These are phyloP conservation scores for Tapera naevia DNA, from an alignment of 2,797 vertebrate species.

Conservation along the genomic window DNA sequence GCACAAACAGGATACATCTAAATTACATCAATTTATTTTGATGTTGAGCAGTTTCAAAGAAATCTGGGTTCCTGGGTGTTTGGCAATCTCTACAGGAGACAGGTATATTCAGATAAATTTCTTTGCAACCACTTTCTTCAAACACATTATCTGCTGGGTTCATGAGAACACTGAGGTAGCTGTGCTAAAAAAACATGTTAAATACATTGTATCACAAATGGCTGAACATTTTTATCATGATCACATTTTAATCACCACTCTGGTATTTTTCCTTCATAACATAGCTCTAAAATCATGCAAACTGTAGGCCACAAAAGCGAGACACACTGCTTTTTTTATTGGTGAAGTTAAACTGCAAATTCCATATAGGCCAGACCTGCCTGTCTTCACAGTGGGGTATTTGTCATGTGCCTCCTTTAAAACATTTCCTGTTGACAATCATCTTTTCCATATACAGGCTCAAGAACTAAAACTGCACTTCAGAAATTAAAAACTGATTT, in stretches of 20 bases:
- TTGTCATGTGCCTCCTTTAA: not conserved
- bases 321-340: not conserved
- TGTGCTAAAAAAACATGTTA: not conserved
- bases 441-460: not conserved
- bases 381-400: not conserved
- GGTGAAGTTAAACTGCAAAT: slow-evolving; percentile 7
- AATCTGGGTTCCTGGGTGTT: not conserved
- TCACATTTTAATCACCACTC: slow-evolving; percentile 8
- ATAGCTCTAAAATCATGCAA: not conserved
- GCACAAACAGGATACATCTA: not conserved
- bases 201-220: not conserved
- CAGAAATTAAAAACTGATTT: slow-evolving; percentile 45
- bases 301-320: not conserved
- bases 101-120: slow-evolving; percentile 3
- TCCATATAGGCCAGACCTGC: not conserved
- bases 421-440: not conserved
- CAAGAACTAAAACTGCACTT: slow-evolving; percentile 8
- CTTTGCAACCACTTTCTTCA: slow-evolving; percentile 1
- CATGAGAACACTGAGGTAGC: not conserved
- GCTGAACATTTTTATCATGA: not conserved
- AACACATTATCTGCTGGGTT: not conserved
- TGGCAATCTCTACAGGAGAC: not conserved
- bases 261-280: not conserved
- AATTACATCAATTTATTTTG: slow-evolving; percentile 7
- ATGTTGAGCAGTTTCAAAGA: slow-evolving; percentile 3